These are phyloP conservation scores for Norana najaformis DNA, from an alignment of 2,888 invertebrate genomes.

Conservation along the genomic window DNA sequence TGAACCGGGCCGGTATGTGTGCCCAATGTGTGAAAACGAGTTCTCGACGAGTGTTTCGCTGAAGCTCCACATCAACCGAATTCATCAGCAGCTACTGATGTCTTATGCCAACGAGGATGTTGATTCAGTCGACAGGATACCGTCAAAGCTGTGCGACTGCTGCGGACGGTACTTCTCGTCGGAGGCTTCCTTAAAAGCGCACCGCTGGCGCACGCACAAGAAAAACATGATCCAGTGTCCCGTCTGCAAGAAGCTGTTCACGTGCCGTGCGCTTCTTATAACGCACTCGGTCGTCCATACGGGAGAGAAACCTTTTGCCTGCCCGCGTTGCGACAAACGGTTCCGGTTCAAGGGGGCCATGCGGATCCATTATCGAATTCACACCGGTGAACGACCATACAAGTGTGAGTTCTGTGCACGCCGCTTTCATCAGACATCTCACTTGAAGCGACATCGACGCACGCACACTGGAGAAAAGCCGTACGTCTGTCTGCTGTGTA, in stretches of 20 bases:
- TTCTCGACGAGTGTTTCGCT: constrained; percentile 19
- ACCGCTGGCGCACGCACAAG: constrained; percentile 17
- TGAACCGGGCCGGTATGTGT: neutral
- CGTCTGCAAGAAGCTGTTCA: constrained; percentile 34
- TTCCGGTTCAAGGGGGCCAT: constrained; percentile 34
- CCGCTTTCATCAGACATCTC: constrained; percentile 23
- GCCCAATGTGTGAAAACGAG: constrained; percentile 16
- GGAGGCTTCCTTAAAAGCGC: neutral
- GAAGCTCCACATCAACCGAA: constrained; percentile 22
- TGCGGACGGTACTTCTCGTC: constrained; percentile 17
- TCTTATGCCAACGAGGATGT: constrained; percentile 1
- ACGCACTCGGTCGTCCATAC: constrained; percentile 34
- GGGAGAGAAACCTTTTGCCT: constrained; percentile 34
- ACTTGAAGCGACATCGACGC: constrained; percentile 22
- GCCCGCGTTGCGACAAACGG: constrained; percentile 34
- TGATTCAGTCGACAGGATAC: neutral
- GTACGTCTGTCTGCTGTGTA: constrained; percentile 20
- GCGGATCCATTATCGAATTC: constrained; percentile 35
- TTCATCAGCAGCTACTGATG: constrained; percentile 15
- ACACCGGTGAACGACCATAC: constrained; percentile 36
- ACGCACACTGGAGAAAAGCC: constrained; percentile 34
- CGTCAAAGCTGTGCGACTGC: constrained; percentile 19
- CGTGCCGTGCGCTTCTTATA: constrained; percentile 32
- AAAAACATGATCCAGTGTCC: constrained; percentile 17
- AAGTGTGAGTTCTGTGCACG: constrained; percentile 16